Percentiles rank a stretch among this genome's conserved stretches.
Evolutionary conservation across 2,113 vertebrate species (phyloP).

Genomic region (Nothobranchius furzeri): DNA sequence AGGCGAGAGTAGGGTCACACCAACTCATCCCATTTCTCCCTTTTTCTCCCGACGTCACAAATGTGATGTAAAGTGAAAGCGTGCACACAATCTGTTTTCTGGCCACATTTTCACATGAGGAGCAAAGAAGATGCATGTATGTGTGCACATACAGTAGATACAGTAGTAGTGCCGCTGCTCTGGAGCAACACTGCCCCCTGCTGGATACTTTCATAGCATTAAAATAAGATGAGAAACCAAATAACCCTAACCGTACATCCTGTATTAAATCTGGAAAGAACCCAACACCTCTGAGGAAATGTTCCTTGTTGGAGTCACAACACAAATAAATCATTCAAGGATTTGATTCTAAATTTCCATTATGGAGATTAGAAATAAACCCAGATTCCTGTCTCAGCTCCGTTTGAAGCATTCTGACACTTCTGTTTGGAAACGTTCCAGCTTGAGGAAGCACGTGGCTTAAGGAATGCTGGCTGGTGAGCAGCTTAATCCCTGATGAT

Average conservation of each 20-base stretch:
- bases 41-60: constrained; percentile 17
- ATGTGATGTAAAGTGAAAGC: constrained; percentile 32
- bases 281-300: too few relatives aligned
- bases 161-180: background rate
- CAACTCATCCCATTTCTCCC: background rate
- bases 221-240: background rate
- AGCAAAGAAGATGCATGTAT: background rate
- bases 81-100: constrained; percentile 12
- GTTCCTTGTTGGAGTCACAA: too few relatives aligned
- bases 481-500: background rate
- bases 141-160: background rate
- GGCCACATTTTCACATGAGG: background rate
- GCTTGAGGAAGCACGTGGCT: too few relatives aligned
- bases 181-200: constrained; percentile 74
- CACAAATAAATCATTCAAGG: too few relatives aligned
- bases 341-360: too few relatives aligned
- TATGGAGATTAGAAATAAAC: too few relatives aligned
- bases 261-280: too few relatives aligned
- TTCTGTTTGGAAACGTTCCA: background rate
- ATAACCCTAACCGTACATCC: too few relatives aligned
- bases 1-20: background rate
- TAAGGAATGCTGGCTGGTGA: background rate
- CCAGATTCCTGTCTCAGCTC: too few relatives aligned
- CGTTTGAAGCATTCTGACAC: too few relatives aligned
- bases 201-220: constrained; percentile 27